These are phyloP conservation scores for Microtus pennsylvanicus DNA, from an alignment of 2,113 vertebrate genomes.

Conservation along the genomic window DNA sequence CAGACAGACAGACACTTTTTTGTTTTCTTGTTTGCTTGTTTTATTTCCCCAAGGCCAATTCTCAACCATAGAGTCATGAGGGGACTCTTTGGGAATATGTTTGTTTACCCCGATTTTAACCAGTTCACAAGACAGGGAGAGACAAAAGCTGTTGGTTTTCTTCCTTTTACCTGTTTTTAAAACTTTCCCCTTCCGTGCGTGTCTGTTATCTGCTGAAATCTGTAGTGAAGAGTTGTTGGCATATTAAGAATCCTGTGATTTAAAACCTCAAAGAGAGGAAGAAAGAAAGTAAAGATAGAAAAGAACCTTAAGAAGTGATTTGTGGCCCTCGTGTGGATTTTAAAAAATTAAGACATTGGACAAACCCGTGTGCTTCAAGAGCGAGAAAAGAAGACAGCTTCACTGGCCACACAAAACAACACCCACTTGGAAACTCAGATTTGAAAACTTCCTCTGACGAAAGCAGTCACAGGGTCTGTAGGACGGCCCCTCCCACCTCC, in stretches of 20 bases:
- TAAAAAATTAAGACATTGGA: not conserved
- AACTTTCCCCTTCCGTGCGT: not conserved
- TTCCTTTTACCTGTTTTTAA: not conserved
- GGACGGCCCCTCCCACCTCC: conserved; percentile 35
- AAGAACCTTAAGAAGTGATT: conserved; percentile 10
- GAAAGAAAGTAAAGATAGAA: not conserved
- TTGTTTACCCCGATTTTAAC: conserved; percentile 20
- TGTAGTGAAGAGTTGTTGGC: not conserved
- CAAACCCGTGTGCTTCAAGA: not conserved
- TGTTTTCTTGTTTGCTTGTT: not conserved
- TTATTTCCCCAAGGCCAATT: not conserved
- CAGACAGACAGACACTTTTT: not conserved
- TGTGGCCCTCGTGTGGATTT: conserved; percentile 27
- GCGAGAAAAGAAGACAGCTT: conserved; percentile 13
- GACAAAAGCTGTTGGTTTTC: not conserved
- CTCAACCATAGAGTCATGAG: not conserved
- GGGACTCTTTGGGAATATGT: conserved; percentile 23
- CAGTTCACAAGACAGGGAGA: not conserved
- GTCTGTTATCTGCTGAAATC: conserved; percentile 26
- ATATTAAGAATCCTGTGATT: conserved; percentile 59
- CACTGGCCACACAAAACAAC: conserved; percentile 51
- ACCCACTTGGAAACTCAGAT: conserved; percentile 78
- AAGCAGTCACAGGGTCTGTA: conserved; percentile 60
- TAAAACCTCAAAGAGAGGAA: conserved; percentile 22
- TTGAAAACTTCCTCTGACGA: conserved; percentile 81